phyloP scores from a whole-genome alignment of 2,797 vertebrate genomes.

The Arctocebus calabarensis region DNA sequence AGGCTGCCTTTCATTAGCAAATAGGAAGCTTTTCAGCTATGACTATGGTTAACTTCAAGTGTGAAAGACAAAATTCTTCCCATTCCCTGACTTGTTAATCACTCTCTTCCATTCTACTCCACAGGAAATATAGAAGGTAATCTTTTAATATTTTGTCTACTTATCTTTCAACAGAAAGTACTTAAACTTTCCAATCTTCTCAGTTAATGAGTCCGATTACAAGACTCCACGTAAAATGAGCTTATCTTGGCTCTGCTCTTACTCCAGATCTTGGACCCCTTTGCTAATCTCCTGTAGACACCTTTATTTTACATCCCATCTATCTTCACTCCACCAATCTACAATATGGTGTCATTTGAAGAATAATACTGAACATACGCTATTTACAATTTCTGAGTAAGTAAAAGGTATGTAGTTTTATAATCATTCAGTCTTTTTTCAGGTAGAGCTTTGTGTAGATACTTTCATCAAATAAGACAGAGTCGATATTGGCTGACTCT shows the following conservation, averaged over 20 bases:
- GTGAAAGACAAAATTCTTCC: not conserved
- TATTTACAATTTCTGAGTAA: constrained; percentile 29
- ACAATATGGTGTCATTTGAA: not conserved
- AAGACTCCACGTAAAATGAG: not conserved
- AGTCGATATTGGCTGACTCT: not conserved
- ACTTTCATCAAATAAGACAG: not conserved
- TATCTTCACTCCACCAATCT: not conserved
- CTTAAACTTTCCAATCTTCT: constrained; percentile 1
- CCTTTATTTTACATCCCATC: not conserved
- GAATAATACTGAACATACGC: not conserved
- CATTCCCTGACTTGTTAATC: not conserved
- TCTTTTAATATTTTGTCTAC: not conserved
- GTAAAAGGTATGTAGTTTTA: not conserved
- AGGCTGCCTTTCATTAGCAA: not conserved
- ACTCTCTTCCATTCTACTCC: not conserved
- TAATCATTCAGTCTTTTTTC: not conserved
- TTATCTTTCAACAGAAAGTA: not conserved
- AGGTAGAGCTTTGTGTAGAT: not conserved
- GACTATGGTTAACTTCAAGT: not conserved
- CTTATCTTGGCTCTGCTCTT: not conserved
- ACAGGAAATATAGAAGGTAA: not conserved
- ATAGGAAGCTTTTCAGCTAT: not conserved
- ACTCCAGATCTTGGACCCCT: not conserved
- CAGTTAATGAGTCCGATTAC: not conserved
- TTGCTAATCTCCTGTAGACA: not conserved